These are phyloP conservation scores for Promerops cafer DNA, from an alignment of 2,113 vertebrate species.

Conservation along the genomic window DNA sequence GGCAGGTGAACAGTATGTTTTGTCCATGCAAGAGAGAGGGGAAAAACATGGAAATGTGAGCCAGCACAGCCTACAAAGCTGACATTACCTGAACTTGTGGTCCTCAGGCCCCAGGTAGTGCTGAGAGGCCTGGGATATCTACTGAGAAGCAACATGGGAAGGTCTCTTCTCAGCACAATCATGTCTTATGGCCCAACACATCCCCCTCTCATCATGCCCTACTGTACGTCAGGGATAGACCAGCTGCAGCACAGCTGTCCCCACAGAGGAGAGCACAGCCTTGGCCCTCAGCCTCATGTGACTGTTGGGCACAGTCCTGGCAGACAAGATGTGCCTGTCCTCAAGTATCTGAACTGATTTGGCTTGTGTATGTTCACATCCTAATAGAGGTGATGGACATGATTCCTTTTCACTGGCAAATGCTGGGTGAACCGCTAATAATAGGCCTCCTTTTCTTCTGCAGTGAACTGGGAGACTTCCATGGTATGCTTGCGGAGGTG, in stretches of 20 bases:
- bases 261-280: neutral
- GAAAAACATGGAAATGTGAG: neutral
- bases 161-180: neutral
- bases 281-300: neutral
- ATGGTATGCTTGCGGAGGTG: neutral
- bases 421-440: accelerated
- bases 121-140: accelerated
- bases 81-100: neutral
- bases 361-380: neutral
- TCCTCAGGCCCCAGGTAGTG: neutral
- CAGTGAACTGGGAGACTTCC: accelerated
- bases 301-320: neutral
- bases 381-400: neutral
- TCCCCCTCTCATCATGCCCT: accelerated
- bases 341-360: neutral
- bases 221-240: accelerated
- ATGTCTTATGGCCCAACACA: neutral
- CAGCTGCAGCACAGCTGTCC: neutral
- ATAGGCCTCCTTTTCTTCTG: neutral
- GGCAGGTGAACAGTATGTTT: neutral
- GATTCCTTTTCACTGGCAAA: neutral
- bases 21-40: neutral
- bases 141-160: neutral
- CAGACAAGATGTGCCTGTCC: neutral
- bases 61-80: neutral